Evolutionary conservation across 2,797 vertebrate genomes (phyloP).

Genomic region (Babyrousa celebensis): DNA sequence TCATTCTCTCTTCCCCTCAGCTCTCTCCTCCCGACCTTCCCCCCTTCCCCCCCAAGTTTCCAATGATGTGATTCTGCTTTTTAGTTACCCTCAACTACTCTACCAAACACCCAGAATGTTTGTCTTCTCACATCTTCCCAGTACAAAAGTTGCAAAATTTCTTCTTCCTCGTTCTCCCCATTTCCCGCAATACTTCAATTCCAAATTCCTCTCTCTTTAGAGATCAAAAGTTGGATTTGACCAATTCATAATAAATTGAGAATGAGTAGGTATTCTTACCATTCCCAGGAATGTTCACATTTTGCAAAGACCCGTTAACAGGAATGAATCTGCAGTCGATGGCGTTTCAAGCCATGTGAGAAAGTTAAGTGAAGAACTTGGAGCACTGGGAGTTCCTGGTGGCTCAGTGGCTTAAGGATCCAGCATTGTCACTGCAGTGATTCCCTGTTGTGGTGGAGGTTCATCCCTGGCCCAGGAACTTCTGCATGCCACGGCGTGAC

Average conservation of each 20-base stretch:
- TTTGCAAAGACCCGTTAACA: conserved; percentile 40
- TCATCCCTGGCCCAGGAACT: too few relatives aligned
- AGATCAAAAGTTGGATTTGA: background rate
- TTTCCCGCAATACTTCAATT: background rate
- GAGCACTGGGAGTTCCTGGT: too few relatives aligned
- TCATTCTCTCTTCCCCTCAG: background rate
- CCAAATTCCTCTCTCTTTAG: background rate
- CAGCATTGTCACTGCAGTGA: too few relatives aligned
- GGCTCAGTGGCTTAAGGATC: too few relatives aligned
- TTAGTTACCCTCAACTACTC: background rate
- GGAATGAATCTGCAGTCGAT: background rate
- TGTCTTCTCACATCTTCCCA: background rate
- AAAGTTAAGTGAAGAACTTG: conserved; percentile 4
- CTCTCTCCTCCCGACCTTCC: background rate
- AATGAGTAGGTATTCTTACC: background rate
- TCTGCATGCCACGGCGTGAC: too few relatives aligned
- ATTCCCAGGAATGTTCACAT: background rate
- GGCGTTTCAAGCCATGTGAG: background rate
- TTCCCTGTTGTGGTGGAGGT: too few relatives aligned
- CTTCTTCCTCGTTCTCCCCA: background rate
- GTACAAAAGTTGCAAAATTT: background rate
- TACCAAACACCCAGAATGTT: background rate
- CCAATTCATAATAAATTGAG: background rate
- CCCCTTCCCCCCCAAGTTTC: background rate
- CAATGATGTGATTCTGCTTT: background rate